Evolutionary conservation across 1,140 invertebrate species (phyloP).

Genomic region (Thalassaphorura encarpata): DNA sequence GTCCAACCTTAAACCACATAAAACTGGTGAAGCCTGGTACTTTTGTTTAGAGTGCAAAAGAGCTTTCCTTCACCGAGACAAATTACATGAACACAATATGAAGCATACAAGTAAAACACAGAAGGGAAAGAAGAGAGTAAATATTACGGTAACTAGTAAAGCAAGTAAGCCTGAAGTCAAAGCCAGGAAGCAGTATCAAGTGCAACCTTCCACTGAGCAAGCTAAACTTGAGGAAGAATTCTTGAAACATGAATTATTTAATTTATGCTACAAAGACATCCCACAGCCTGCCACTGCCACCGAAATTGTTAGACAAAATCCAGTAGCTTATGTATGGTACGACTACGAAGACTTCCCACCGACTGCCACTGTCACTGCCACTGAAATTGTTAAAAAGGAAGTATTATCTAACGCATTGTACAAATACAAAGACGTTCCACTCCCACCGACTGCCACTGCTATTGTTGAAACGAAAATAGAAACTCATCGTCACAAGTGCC

Average conservation of each 20-base stretch:
- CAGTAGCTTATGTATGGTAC: too few relatives aligned
- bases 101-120: neutral
- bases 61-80: neutral
- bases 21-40: conserved; percentile 3
- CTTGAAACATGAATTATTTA: neutral
- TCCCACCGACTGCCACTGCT: too few relatives aligned
- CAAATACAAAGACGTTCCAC: too few relatives aligned
- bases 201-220: neutral
- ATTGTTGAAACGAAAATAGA: too few relatives aligned
- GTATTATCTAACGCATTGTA: too few relatives aligned
- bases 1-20: neutral
- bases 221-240: neutral
- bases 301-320: too few relatives aligned
- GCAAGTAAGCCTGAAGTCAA: neutral
- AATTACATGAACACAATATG: neutral
- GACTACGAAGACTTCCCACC: too few relatives aligned
- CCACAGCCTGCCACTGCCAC: too few relatives aligned
- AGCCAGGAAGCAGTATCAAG: neutral
- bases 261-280: neutral
- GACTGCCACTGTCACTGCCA: too few relatives aligned
- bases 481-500: too few relatives aligned
- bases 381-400: too few relatives aligned
- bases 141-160: too few relatives aligned
- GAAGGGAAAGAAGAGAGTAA: neutral
- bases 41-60: neutral